phyloP scores from a whole-genome alignment of 2,113 vertebrate genomes.

The Benitochromis conjunctus region DNA sequence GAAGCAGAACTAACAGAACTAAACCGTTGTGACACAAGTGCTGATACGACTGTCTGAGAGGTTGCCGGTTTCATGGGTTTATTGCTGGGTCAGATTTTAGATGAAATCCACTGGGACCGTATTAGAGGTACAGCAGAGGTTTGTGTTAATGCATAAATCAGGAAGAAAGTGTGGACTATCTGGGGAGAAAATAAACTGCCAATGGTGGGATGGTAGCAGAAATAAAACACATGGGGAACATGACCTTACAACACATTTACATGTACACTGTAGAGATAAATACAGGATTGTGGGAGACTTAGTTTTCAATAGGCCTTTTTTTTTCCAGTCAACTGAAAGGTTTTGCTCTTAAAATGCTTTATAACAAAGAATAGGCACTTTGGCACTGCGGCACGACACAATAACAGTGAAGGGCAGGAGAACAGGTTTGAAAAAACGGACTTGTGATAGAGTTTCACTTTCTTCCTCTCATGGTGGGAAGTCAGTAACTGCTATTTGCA shows the following conservation, averaged over 20 bases:
- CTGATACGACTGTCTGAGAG: background rate
- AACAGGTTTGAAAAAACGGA: constrained; percentile 45
- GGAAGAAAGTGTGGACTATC: background rate
- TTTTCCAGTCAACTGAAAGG: background rate
- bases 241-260: background rate
- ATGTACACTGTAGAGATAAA: background rate
- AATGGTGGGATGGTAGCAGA: background rate
- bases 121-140: background rate
- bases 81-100: background rate
- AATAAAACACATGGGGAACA: background rate
- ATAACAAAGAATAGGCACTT: background rate
- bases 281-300: background rate
- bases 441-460: constrained; percentile 12
- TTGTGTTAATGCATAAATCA: background rate
- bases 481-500: background rate
- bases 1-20: background rate
- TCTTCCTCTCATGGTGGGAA: constrained; percentile 1
- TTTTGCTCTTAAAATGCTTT: background rate
- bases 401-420: background rate
- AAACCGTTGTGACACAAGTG: background rate
- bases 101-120: background rate
- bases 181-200: background rate
- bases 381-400: background rate
- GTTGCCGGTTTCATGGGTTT: background rate
- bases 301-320: background rate